These are phyloP conservation scores for Shinisaurus crocodilurus DNA, from an alignment of 2,113 vertebrate species.

Conservation along the genomic window DNA sequence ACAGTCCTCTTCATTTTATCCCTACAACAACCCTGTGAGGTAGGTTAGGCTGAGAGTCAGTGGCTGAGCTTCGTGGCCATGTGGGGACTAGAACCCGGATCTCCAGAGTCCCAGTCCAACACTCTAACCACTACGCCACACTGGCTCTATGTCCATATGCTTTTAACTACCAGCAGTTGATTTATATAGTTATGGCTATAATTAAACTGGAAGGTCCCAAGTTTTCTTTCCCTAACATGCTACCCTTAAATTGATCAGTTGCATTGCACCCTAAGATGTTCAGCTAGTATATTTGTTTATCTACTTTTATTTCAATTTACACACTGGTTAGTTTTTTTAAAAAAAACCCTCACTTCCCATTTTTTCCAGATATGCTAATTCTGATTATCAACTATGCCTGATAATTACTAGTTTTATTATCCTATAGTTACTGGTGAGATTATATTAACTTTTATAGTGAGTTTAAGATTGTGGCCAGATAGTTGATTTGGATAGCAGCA, in stretches of 20 bases:
- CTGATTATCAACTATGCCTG: background rate
- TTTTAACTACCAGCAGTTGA: background rate
- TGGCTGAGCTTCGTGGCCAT: too few relatives aligned
- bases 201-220: background rate
- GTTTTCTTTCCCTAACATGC: background rate
- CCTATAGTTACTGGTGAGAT: conserved; percentile 5
- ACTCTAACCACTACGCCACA: too few relatives aligned
- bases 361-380: background rate
- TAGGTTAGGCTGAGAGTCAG: too few relatives aligned
- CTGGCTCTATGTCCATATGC: background rate
- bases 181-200: background rate
- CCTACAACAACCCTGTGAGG: too few relatives aligned
- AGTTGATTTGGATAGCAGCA: background rate
- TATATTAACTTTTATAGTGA: background rate
- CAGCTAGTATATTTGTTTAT: background rate
- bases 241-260: background rate
- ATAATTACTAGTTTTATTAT: conserved; percentile 30
- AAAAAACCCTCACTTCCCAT: background rate
- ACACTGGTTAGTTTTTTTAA: background rate
- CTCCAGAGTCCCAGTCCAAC: too few relatives aligned
- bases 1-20: too few relatives aligned
- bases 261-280: background rate
- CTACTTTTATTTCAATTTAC: accelerated
- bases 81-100: too few relatives aligned
- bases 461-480: background rate